A percentile compares a stretch with the other conserved stretches of the same genome.
Conservation (phyloP, 2,888 invertebrate species). For the Vandiemenella viatica region DNA sequence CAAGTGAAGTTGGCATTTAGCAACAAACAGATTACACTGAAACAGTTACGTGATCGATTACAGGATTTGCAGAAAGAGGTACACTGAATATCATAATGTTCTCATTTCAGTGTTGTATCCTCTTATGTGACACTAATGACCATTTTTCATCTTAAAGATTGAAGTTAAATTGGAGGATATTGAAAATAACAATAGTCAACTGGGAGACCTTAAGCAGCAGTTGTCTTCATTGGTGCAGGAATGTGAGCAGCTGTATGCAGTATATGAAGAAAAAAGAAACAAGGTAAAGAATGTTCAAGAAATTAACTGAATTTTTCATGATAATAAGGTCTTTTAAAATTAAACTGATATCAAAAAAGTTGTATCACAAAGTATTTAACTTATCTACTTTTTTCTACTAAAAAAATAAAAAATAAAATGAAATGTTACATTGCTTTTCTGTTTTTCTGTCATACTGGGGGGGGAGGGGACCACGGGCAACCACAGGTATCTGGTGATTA, state of each 20-base stretch:
- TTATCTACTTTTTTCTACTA: neutral
- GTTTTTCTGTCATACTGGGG: neutral
- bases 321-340: neutral
- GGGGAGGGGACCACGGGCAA: neutral
- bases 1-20: slow-evolving; percentile 46
- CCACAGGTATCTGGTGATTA: neutral
- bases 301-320: neutral
- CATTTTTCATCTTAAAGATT: slow-evolving; percentile 33
- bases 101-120: slow-evolving; percentile 4
- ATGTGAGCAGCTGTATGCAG: slow-evolving; percentile 47
- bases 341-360: neutral
- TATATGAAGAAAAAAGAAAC: slow-evolving; percentile 53
- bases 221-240: slow-evolving; percentile 49
- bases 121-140: slow-evolving; percentile 3
- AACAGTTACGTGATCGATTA: slow-evolving; percentile 52
- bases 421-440: neutral
- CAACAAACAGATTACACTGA: slow-evolving; percentile 58
- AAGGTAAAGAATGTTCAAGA: slow-evolving; percentile 13
- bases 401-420: neutral
- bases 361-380: neutral
- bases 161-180: slow-evolving; percentile 65
- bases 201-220: slow-evolving; percentile 54
- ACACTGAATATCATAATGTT: slow-evolving; percentile 9
- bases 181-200: slow-evolving; percentile 60
- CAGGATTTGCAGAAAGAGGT: slow-evolving; percentile 55